Evolutionary conservation across 2,797 vertebrate genomes (phyloP).

Genomic region (Fundulus diaphanus): DNA sequence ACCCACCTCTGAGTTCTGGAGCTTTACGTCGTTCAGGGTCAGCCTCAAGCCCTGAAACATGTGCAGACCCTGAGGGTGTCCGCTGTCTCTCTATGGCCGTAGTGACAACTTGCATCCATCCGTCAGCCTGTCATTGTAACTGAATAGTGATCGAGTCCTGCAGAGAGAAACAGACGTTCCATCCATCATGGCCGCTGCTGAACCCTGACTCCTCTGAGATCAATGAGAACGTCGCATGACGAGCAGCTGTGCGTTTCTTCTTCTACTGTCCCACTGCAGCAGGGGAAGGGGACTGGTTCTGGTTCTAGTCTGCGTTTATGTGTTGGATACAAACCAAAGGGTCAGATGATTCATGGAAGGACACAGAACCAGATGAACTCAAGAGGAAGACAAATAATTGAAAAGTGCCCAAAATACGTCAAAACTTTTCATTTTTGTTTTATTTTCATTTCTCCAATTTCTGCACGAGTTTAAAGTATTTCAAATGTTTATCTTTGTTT

Average conservation of each 20-base stretch:
- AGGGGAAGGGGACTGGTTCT: background rate
- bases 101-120: conserved; percentile 82
- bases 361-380: background rate
- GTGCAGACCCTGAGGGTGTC: background rate
- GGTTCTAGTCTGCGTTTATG: background rate
- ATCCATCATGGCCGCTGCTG: conserved; percentile 85
- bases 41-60: background rate
- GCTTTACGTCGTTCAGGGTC: background rate
- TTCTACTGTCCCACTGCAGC: background rate
- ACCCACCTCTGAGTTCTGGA: background rate
- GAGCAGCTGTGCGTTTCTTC: conserved; percentile 59
- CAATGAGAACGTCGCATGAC: conserved; percentile 51
- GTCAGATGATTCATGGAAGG: background rate
- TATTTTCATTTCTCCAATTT: too few relatives aligned
- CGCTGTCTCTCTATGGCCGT: conserved; percentile 26
- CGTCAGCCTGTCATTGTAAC: conserved; percentile 89
- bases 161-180: conserved; percentile 84
- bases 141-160: conserved; percentile 89
- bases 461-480: too few relatives aligned
- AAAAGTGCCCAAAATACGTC: too few relatives aligned
- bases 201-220: conserved; percentile 58
- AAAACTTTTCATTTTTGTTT: too few relatives aligned
- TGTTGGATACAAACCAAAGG: background rate
- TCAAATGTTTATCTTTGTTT: too few relatives aligned
- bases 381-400: too few relatives aligned